Base-by-base conservation (phyloP, 2,888 invertebrate genomes). In the Pristionchus fissidentatus region DNA sequence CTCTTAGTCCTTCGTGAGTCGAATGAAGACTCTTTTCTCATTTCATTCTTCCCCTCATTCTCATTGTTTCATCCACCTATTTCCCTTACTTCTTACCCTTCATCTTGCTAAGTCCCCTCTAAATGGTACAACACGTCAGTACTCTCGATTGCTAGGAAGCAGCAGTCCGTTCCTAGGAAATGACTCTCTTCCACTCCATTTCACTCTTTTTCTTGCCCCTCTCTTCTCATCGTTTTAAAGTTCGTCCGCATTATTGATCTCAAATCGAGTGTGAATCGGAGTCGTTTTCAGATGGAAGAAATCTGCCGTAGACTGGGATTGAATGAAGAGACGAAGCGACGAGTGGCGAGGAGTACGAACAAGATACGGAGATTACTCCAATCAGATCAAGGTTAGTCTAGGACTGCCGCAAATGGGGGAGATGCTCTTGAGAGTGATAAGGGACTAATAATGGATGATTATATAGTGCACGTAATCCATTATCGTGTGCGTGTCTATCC, bases 261-360 rank as follows among this genome's bases (percentile, higher is more conserved):
- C n/a, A n/a, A n/a, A n/a, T n/a, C n/a, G n/a, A n/a, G n/a, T n/a
- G n/a, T n/a, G n/a, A n/a, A n/a, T n/a, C n/a, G n/a, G n/a, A n/a
- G n/a, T n/a, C 26, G n/a, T 49, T 77, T 77, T 77, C 75, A 77
- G 75, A n/a, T 77, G 75, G 75, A 49, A 49, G 75, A 49, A 29
- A 77, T 77, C 75, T 77, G 75, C 49, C 32, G 49, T 32, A 26
- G 75, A 77, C 49, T 77, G 49, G 75, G 75, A 77, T 46, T 77
- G 75, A 77, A 77, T 77, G 75, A 77, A 49, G 75, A 77, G 46
- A 77, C 75, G 15, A 46, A 32, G 4, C 22, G 75, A 49, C 22
- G 75, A 49, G 46, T 77, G 49, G 46, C 49, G 8, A 77, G 46
- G 29, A 77, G 75, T 49, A 77, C 75, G 15, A 49, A 77, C 8